phyloP scores from a whole-genome alignment of 2,113 vertebrate genomes.

The Dipodomys ordii region DNA sequence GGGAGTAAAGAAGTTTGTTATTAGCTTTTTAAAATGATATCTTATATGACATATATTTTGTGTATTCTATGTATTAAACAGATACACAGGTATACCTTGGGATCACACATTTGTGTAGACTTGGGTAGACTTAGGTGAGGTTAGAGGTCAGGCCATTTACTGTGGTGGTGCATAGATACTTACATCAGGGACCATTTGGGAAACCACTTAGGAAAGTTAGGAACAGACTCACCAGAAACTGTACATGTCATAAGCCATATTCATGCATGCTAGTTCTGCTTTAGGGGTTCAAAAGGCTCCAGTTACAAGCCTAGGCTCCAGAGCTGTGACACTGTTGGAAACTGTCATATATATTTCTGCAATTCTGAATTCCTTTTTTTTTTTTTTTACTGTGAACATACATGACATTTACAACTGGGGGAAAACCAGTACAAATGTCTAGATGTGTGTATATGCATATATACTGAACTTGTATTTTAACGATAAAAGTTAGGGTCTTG shows the following conservation, averaged over 20 bases:
- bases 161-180: neutral
- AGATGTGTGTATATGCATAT: too few relatives aligned
- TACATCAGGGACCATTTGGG: neutral
- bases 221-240: neutral
- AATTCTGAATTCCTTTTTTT: neutral
- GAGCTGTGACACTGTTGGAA: neutral
- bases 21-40: neutral
- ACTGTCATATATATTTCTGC: neutral
- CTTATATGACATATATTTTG: rapidly evolving
- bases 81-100: neutral
- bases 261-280: neutral
- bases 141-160: neutral
- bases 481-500: neutral
- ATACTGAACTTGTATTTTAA: neutral
- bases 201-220: neutral
- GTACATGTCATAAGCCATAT: neutral
- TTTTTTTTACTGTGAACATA: neutral
- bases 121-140: neutral
- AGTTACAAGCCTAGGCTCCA: neutral
- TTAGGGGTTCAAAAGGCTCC: neutral
- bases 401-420: neutral
- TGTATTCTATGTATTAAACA: neutral
- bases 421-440: neutral
- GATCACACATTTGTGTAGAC: neutral
- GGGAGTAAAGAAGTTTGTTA: too few relatives aligned